phyloP scores from a whole-genome alignment of 1,140 invertebrate species.

The Melipona quadrifasciata region DNA sequence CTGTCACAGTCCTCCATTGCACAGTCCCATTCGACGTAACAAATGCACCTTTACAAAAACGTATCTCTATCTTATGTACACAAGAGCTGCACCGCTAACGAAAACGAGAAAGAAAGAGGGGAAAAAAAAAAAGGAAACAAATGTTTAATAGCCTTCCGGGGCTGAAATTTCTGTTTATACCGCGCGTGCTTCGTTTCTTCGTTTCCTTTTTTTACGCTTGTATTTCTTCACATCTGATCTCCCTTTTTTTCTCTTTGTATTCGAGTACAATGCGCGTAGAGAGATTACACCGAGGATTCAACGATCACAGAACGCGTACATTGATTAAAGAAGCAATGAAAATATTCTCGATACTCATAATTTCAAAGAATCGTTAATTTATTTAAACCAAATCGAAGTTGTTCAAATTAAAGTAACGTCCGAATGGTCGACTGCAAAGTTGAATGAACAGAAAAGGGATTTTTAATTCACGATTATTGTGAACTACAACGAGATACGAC shows the following conservation, averaged over 20 bases:
- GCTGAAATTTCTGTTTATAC: background rate
- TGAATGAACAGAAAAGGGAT: background rate
- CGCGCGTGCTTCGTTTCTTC: conserved; percentile 8
- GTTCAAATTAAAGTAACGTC: background rate
- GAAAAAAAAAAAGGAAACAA: conserved; percentile 52
- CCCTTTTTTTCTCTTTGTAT: conserved; percentile 45
- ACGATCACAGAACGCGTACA: background rate
- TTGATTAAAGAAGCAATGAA: background rate
- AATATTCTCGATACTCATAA: background rate
- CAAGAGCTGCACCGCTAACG: conserved; percentile 70
- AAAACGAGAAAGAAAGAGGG: conserved; percentile 62
- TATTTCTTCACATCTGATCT: conserved; percentile 20
- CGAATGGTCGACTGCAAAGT: background rate
- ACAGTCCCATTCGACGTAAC: conserved; percentile 81
- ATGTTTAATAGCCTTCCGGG: conserved; percentile 54
- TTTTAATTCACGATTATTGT: background rate
- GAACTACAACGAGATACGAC: background rate
- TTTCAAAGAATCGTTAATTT: background rate
- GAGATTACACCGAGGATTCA: conserved; percentile 67
- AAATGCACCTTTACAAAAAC: conserved; percentile 80
- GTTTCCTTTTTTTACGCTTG: conserved; percentile 46
- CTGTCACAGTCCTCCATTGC: conserved; percentile 75
- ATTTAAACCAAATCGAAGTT: background rate
- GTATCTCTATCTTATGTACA: conserved; percentile 79
- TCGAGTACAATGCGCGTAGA: background rate